Percentiles rank a stretch among this genome's conserved stretches.
Conservation (phyloP, 2,797 vertebrate genomes). For the Microhierax caerulescens region DNA sequence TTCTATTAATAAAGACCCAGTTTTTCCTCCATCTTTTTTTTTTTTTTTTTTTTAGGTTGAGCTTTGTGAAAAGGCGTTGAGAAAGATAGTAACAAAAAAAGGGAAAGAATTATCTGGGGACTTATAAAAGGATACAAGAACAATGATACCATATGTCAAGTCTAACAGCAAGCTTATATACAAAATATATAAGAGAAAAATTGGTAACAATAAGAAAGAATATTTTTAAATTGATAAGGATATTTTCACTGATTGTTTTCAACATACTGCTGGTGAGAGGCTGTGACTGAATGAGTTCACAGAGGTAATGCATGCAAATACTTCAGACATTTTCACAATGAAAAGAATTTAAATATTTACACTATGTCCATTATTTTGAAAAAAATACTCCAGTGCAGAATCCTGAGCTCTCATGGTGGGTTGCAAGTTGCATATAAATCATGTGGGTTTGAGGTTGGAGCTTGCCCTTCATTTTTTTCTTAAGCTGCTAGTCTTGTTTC, state of each 20-base stretch:
- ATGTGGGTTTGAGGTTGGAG: not conserved
- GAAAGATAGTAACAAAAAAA: not conserved
- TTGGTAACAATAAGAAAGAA: not conserved
- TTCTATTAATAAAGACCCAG: not conserved
- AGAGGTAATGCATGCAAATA: not conserved
- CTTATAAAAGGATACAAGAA: not conserved
- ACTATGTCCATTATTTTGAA: not conserved
- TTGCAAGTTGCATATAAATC: not conserved
- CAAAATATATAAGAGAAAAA: not conserved
- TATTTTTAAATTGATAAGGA: not conserved
- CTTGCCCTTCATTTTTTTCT: not conserved
- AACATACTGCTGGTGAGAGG: not conserved
- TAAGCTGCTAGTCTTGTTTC: not conserved
- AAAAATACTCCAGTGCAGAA: not conserved
- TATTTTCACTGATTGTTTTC: not conserved
- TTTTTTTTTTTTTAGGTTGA: not conserved
- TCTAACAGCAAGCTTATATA: not conserved
- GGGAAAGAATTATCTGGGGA: not conserved
- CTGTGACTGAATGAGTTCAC: not conserved
- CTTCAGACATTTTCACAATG: not conserved
- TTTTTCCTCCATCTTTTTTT: not conserved
- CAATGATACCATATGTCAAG: not conserved
- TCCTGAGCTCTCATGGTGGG: not conserved
- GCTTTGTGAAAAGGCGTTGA: not conserved
- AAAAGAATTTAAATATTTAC: not conserved